Percentiles rank a stretch among this genome's conserved stretches.
Conservation (phyloP, 2,113 vertebrate genomes). For the Saiga tatarica region DNA sequence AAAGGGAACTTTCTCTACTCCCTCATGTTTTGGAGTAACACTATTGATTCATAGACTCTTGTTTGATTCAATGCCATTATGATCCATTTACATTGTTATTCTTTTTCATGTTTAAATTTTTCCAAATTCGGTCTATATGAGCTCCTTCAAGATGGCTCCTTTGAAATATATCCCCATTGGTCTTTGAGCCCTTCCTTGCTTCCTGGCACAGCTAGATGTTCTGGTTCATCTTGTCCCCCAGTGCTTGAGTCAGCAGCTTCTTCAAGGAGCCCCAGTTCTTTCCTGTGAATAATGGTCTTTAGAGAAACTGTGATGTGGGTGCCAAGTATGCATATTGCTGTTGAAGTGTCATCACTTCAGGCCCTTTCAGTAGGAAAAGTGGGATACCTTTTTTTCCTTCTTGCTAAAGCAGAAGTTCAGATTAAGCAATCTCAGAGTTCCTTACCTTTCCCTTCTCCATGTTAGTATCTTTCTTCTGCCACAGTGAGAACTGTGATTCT, state of each 20-base stretch:
- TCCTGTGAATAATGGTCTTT: neutral
- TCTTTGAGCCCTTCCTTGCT: neutral
- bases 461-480: neutral
- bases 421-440: neutral
- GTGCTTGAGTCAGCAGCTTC: neutral
- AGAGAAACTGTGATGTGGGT: neutral
- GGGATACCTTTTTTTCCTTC: neutral
- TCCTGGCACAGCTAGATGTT: neutral
- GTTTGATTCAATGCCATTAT: neutral
- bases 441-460: neutral
- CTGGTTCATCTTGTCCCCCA: neutral
- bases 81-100: neutral
- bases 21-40: neutral
- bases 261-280: neutral
- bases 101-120: neutral
- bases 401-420: neutral
- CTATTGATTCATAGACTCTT: neutral
- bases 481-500: neutral
- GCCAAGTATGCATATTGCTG: neutral
- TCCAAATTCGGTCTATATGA: neutral
- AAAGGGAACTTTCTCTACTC: neutral
- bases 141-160: neutral
- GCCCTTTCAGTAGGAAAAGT: neutral
- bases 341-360: neutral
- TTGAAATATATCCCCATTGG: neutral